A percentile compares a stretch with the other conserved stretches of the same genome.
Conservation (phyloP, 2,888 invertebrate species). For the Beris morrisii region DNA sequence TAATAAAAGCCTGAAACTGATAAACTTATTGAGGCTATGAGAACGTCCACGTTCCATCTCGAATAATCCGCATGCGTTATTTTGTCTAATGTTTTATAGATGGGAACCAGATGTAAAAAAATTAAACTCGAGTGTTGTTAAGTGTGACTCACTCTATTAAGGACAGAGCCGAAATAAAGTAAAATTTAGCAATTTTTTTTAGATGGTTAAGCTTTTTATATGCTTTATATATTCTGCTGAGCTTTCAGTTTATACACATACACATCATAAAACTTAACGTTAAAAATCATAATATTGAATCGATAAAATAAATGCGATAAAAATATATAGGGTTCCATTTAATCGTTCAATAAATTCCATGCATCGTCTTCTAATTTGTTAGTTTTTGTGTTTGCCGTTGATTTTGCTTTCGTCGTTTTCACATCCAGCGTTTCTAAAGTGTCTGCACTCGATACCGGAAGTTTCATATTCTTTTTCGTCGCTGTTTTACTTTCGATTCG, state of each 20-base stretch:
- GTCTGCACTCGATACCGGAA: neutral
- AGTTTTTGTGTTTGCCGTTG: conserved; percentile 44
- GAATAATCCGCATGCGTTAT: no score
- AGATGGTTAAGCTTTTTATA: no score
- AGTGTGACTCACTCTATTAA: no score
- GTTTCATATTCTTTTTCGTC: conserved; percentile 16
- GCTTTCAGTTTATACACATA: conserved; percentile 13
- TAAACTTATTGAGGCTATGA: no score
- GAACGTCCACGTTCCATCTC: no score
- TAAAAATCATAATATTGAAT: conserved; percentile 29
- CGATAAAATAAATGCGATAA: conserved; percentile 16
- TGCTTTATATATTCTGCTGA: no score
- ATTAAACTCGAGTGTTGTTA: no score
- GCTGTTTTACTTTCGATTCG: conserved; percentile 12
- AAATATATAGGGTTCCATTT: conserved; percentile 44
- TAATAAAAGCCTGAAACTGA: no score
- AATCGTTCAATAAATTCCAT: conserved; percentile 65
- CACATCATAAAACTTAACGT: conserved; percentile 31
- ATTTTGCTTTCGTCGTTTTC: conserved; percentile 50
- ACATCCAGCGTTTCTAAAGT: conserved; percentile 49
- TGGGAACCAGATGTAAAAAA: no score
- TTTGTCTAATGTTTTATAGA: no score
- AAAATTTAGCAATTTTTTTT: no score
- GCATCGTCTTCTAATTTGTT: conserved; percentile 64
- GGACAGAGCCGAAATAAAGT: no score